These are phyloP conservation scores for Halcyon malimbica DNA, from an alignment of 2,113 vertebrate genomes.

Conservation along the genomic window DNA sequence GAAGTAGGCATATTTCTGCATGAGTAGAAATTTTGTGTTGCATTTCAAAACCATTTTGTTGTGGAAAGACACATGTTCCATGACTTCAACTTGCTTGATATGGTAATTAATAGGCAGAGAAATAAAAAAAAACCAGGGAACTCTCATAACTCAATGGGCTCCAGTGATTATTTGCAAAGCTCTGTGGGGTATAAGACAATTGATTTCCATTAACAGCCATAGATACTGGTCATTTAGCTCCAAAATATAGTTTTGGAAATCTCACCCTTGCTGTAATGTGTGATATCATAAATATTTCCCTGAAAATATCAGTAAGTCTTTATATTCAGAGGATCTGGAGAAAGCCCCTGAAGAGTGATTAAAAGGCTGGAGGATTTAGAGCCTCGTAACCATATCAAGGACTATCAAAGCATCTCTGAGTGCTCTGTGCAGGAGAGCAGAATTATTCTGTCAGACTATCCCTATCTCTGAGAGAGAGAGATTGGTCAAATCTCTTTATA, in stretches of 20 bases:
- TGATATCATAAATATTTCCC: conserved; percentile 29
- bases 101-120: background rate
- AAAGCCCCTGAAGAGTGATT: conserved; percentile 34
- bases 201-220: background rate
- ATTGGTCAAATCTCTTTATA: conserved; percentile 19
- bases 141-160: background rate
- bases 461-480: background rate
- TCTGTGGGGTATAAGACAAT: background rate
- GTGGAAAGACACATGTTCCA: background rate
- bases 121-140: background rate
- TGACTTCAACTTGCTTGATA: background rate
- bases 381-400: background rate
- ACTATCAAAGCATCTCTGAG: conserved; percentile 37
- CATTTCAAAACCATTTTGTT: background rate
- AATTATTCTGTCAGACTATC: background rate
- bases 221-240: background rate
- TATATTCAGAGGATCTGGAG: conserved; percentile 14
- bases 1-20: background rate
- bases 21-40: background rate
- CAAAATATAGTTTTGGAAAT: background rate
- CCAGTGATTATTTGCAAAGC: background rate
- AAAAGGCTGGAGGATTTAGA: conserved; percentile 26
- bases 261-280: background rate
- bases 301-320: background rate
- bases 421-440: background rate